Conservation (phyloP, 2,888 invertebrate species). For the Smittia sp. region DNA sequence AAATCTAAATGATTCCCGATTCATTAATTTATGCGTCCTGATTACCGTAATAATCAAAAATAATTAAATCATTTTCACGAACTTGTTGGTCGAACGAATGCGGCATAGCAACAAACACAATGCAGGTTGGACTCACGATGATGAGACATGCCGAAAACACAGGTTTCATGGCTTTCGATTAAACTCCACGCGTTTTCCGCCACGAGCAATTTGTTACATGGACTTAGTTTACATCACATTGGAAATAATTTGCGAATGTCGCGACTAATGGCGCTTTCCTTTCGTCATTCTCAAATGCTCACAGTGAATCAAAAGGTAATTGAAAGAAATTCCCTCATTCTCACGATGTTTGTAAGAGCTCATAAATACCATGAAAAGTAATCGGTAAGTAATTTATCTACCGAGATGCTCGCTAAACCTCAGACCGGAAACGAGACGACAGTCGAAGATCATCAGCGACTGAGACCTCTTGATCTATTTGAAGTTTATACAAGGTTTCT, state of each 20-base stretch:
- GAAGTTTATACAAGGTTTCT: not conserved
- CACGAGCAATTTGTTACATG: not conserved
- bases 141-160: too few relatives aligned
- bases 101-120: too few relatives aligned
- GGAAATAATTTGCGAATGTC: not conserved
- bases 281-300: not conserved
- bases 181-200: not conserved
- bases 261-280: not conserved
- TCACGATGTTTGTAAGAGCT: too few relatives aligned
- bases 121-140: too few relatives aligned
- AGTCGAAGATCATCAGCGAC: not conserved
- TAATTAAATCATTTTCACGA: too few relatives aligned
- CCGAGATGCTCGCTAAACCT: not conserved
- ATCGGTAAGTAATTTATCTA: not conserved
- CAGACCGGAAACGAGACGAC: not conserved
- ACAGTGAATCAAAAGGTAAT: not conserved
- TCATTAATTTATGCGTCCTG: too few relatives aligned
- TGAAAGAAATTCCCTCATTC: not conserved
- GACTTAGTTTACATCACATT: conserved; percentile 7
- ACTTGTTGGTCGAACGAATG: too few relatives aligned
- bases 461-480: not conserved
- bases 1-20: too few relatives aligned
- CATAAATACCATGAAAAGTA: not conserved
- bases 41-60: too few relatives aligned
- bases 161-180: too few relatives aligned